Evolutionary conservation across 2,797 vertebrate genomes (phyloP).

Genomic region (Micrastur ruficollis): DNA sequence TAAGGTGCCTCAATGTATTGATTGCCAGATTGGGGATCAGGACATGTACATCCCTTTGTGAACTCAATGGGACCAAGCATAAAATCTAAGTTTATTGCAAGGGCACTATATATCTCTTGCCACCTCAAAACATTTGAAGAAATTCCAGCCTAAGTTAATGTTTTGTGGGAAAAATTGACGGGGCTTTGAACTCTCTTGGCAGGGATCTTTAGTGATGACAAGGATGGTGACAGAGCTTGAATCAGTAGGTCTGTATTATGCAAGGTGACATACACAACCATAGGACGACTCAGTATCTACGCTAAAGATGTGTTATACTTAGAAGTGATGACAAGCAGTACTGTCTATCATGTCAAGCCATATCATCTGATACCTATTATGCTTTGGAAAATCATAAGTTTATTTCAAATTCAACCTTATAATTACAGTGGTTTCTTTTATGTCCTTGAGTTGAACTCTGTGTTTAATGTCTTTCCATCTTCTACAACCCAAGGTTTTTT

Average conservation of each 20-base stretch:
- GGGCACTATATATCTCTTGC: rapidly evolving
- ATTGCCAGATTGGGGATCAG: not conserved
- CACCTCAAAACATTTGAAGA: not conserved
- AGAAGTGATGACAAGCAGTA: not conserved
- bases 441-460: not conserved
- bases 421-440: not conserved
- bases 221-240: not conserved
- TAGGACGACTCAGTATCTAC: not conserved
- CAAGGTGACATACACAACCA: not conserved
- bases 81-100: not conserved
- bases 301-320: not conserved
- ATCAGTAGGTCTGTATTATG: not conserved
- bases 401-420: not conserved
- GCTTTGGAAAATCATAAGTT: not conserved
- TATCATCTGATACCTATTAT: not conserved
- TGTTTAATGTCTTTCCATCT: not conserved
- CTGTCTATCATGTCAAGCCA: not conserved
- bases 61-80: not conserved
- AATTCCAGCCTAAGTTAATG: not conserved
- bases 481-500: not conserved
- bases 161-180: not conserved
- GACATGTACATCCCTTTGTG: not conserved
- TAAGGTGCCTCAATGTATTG: rapidly evolving
- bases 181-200: not conserved
- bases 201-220: not conserved